Percentiles rank a stretch among this genome's conserved stretches.
phyloP scores from a whole-genome alignment of 1,140 invertebrate species.

The Cherax quadricarinatus region DNA sequence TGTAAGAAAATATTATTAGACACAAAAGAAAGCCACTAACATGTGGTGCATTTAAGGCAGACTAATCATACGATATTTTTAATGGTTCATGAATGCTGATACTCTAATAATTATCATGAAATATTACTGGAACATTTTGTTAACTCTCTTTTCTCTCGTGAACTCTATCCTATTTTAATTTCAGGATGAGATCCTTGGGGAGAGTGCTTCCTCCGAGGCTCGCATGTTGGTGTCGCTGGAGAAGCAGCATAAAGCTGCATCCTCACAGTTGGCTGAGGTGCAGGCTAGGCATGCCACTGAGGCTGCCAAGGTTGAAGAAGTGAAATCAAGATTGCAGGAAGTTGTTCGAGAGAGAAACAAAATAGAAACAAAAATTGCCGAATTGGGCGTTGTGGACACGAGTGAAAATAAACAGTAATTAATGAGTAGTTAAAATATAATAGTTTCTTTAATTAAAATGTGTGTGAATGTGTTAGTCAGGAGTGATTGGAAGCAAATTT shows the following conservation, averaged over 20 bases:
- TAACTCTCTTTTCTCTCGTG: too few species aligned
- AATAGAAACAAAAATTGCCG: constrained; percentile 13
- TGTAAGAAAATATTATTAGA: too few species aligned
- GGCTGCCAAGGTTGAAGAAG: constrained; percentile 7
- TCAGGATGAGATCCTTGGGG: constrained; percentile 58
- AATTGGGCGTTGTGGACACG: not conserved
- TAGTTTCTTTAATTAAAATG: too few species aligned
- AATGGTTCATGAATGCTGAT: too few species aligned
- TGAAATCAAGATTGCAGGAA: constrained; percentile 73
- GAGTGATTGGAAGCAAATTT: too few species aligned
- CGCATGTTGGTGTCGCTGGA: constrained; percentile 41
- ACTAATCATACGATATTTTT: too few species aligned
- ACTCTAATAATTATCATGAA: too few species aligned
- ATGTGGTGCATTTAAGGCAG: too few species aligned
- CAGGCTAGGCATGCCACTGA: constrained; percentile 14
- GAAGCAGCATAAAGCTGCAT: constrained; percentile 5
- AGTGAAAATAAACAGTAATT: constrained; percentile 2
- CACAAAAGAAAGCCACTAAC: too few species aligned
- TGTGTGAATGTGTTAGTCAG: too few species aligned
- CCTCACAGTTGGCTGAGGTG: not conserved
- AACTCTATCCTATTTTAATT: not conserved
- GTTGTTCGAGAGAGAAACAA: constrained; percentile 75
- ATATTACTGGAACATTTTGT: too few species aligned
- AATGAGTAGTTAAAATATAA: not conserved
- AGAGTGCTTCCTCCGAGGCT: constrained; percentile 52